Evolutionary conservation across 2,888 invertebrate genomes (phyloP), one percentile per base, ranked within the genome.

Genomic region (Petrophora chlorosata): DNA sequence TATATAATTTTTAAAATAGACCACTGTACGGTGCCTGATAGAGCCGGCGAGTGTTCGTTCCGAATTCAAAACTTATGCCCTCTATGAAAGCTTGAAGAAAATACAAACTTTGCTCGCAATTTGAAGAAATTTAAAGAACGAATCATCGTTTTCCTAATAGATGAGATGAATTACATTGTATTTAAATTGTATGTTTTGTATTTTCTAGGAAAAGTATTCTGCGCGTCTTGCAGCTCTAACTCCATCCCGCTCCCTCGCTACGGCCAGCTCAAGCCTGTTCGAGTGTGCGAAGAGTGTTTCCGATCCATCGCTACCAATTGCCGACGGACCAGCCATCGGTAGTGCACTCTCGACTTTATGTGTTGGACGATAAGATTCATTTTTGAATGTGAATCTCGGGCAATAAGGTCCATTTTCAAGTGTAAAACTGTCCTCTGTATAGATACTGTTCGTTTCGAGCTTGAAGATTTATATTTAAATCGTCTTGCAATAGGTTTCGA

Each of bases 211-310:
- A 94, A 97, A 92, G 97, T 98, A 28, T 98, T 98, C 84, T 99
- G 98, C 85, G 95, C 96, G 0, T 94, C 96, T 32, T 99, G 98
- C 88, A 98, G 98, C 63, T 95, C 96, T 34, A 97, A 98, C 80
- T 96, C 95, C 56, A 96, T 98, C 46, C 97, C 98, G 14, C 88
- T 99, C 65, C 98, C 98, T 7, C 96, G 97, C 73, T 98, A 94
- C 84, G 98, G 98, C 1, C 96, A 98, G 71, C 90, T 94, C 62
- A 98, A 97, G 77, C 98, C 98, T 3, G 98, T 98, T 3, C 93
- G 98, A 25, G 98, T 99, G 25, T 99, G 98, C 85, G 96, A 97
- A 76, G 94, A 95, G 67, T 97, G 97, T 85, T 96, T 95, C 79
- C 72, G 70, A 5, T 55, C 63, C 4, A 73, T 79, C 19, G 79